Evolutionary conservation across 2,113 vertebrate species (phyloP).

Genomic region (Spea bombifrons): DNA sequence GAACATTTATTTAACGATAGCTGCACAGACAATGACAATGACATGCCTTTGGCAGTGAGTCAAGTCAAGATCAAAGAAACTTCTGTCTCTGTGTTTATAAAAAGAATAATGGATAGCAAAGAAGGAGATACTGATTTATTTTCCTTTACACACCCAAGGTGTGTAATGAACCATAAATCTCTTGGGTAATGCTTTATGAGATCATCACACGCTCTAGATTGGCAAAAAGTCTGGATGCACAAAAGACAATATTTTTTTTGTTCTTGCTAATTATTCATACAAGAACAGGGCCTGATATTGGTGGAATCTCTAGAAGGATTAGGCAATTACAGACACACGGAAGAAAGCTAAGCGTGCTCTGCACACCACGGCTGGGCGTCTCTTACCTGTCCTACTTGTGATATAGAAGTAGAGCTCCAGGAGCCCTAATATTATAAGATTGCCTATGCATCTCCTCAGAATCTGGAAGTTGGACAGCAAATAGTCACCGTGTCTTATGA

Average conservation of each 20-base stretch:
- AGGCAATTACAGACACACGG: no score
- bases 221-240: constrained; percentile 1
- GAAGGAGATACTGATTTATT: constrained; percentile 18
- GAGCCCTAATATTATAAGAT: no score
- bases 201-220: constrained; percentile 35
- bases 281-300: neutral
- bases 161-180: constrained; percentile 37
- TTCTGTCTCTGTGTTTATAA: constrained; percentile 30
- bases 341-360: no score
- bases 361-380: no score
- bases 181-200: constrained; percentile 26
- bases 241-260: neutral
- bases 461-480: no score
- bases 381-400: no score
- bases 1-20: constrained; percentile 14
- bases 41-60: constrained; percentile 29
- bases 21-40: constrained; percentile 4
- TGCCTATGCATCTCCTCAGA: no score
- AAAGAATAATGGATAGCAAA: constrained; percentile 8
- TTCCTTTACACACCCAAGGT: constrained; percentile 24
- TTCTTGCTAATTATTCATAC: constrained; percentile 15
- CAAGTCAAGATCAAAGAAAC: constrained; percentile 40
- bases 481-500: no score
- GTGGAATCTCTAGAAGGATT: no score
- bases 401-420: no score